Conservation (phyloP, 2,888 invertebrate genomes). For the Sussaba pulchella region DNA sequence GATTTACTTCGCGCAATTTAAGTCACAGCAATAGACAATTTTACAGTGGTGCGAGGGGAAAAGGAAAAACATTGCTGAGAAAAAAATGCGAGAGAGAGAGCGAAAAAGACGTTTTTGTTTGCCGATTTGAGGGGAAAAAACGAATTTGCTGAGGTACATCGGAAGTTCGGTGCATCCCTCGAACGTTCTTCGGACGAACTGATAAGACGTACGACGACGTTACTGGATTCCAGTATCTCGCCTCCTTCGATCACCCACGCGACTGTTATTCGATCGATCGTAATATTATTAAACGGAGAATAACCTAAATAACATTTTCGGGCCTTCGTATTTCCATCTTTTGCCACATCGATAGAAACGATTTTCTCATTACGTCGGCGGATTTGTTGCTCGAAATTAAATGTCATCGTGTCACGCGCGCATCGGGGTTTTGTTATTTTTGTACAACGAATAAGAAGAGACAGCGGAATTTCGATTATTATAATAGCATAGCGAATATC, state of each 20-base stretch:
- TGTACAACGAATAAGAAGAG: conserved; percentile 69
- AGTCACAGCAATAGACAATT: conserved; percentile 9
- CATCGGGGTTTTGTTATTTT: conserved; percentile 69
- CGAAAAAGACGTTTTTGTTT: conserved; percentile 16
- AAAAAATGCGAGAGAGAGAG: conserved; percentile 6
- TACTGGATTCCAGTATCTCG: conserved; percentile 1
- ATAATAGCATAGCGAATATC: conserved; percentile 14
- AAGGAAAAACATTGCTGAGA: neutral
- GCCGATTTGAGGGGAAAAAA: neutral
- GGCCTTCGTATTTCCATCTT: neutral
- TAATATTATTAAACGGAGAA: neutral
- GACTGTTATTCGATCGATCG: neutral
- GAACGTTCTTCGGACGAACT: conserved; percentile 39
- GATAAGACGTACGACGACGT: conserved; percentile 31
- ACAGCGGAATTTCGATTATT: conserved; percentile 46
- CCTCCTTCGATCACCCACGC: neutral
- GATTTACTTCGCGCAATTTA: conserved; percentile 25
- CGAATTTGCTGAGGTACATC: conserved; percentile 31
- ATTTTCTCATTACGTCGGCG: conserved; percentile 1
- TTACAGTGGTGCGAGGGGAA: conserved; percentile 7
- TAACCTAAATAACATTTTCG: neutral
- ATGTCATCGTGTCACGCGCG: conserved; percentile 32
- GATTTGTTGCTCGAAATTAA: conserved; percentile 15
- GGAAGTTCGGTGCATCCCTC: conserved; percentile 57
- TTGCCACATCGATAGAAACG: conserved; percentile 3